Evolutionary conservation across 2,888 invertebrate genomes (phyloP).

Genomic region (Ptilodon capucinus): DNA sequence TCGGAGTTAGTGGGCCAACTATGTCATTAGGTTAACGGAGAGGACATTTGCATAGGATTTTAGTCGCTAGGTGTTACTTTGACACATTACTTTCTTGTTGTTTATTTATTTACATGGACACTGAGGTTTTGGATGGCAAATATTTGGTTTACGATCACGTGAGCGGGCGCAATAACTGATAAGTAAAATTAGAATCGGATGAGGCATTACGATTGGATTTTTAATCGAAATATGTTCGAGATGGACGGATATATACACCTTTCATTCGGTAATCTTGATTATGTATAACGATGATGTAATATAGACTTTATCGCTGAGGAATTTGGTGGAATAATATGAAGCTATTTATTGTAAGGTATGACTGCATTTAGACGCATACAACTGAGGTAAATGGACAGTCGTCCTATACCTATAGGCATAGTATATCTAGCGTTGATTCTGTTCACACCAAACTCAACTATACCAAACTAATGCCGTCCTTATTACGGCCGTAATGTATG

Average conservation of each 20-base stretch:
- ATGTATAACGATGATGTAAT: neutral
- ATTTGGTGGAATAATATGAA: no score
- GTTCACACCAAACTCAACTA: no score
- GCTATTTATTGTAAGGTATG: no score
- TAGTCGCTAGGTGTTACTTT: slow-evolving; percentile 33
- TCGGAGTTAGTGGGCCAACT: slow-evolving; percentile 67
- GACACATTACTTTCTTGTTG: slow-evolving; percentile 12
- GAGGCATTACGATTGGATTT: neutral
- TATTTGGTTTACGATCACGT: neutral
- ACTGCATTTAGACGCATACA: neutral
- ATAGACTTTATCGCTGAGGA: neutral
- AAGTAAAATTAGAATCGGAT: neutral
- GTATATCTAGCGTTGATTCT: no score
- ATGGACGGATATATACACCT: neutral
- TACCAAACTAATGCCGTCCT: no score
- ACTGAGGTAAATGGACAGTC: neutral
- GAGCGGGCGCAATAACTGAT: neutral
- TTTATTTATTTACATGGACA: slow-evolving; percentile 6
- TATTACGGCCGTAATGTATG: no score
- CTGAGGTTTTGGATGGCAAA: neutral
- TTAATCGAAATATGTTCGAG: neutral
- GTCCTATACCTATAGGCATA: neutral
- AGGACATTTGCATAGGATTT: slow-evolving; percentile 60
- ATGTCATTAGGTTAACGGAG: slow-evolving; percentile 76
- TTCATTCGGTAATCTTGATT: neutral